These are phyloP conservation scores for Drosophila multiciliata DNA, from an alignment of 2,888 invertebrate species.

Conservation along the genomic window DNA sequence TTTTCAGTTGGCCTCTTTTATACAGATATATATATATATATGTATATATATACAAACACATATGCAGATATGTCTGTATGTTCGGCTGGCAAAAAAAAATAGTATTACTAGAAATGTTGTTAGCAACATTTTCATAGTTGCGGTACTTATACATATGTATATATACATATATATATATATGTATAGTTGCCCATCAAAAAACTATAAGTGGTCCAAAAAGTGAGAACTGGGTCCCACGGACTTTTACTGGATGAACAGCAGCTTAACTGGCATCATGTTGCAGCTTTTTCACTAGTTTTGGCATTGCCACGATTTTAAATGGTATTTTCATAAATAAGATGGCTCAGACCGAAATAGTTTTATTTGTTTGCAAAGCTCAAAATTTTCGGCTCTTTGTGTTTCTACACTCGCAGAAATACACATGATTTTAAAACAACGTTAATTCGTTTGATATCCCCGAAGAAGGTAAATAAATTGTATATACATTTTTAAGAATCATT, in stretches of 20 bases:
- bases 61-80: conserved; percentile 23
- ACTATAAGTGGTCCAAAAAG: conserved; percentile 60
- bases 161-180: neutral
- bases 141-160: conserved; percentile 8
- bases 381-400: neutral
- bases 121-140: conserved; percentile 60
- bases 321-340: conserved; percentile 36
- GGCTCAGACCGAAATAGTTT: neutral
- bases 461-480: neutral
- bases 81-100: conserved; percentile 49
- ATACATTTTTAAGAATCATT: no score
- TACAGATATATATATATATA: neutral
- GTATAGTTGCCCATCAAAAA: conserved; percentile 41
- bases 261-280: conserved; percentile 57
- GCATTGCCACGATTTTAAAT: conserved; percentile 67
- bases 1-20: conserved; percentile 42
- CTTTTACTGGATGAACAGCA: conserved; percentile 27
- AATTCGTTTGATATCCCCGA: neutral
- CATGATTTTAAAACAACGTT: neutral
- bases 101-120: conserved; percentile 40
- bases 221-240: conserved; percentile 25
- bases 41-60: neutral
- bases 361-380: neutral
- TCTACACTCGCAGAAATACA: neutral
- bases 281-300: conserved; percentile 48